These are phyloP conservation scores for Lanius collurio DNA, from an alignment of 2,113 vertebrate species.

Conservation along the genomic window DNA sequence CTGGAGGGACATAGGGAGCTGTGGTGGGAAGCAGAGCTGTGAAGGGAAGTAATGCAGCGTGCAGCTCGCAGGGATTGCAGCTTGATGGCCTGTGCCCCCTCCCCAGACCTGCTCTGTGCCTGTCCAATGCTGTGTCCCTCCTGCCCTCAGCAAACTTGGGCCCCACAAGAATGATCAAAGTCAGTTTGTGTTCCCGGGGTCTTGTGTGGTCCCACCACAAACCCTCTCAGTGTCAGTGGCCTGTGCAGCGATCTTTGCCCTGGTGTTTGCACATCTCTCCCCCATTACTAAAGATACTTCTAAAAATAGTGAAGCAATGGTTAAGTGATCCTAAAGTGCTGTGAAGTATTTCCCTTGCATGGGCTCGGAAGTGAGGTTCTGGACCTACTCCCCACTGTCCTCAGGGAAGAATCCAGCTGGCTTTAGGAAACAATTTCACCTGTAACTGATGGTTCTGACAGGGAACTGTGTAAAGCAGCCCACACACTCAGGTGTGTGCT, in stretches of 20 bases:
- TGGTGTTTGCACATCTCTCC: neutral
- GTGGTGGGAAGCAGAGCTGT: neutral
- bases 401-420: neutral
- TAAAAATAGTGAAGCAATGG: neutral
- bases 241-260: neutral
- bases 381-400: neutral
- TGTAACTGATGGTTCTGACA: neutral
- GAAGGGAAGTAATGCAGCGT: neutral
- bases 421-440: neutral
- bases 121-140: fast-evolving
- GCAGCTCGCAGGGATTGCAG: neutral
- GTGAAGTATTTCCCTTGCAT: neutral
- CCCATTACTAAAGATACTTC: neutral
- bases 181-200: neutral
- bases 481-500: fast-evolving
- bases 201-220: neutral
- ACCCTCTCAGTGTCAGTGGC: fast-evolving
- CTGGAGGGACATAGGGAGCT: neutral
- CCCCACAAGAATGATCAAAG: neutral
- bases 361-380: neutral
- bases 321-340: neutral
- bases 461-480: neutral
- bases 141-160: neutral
- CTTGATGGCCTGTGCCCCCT: neutral
- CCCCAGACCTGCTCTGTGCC: neutral